Evolutionary conservation across 2,113 vertebrate species (phyloP).

Genomic region (Lycaon pictus): DNA sequence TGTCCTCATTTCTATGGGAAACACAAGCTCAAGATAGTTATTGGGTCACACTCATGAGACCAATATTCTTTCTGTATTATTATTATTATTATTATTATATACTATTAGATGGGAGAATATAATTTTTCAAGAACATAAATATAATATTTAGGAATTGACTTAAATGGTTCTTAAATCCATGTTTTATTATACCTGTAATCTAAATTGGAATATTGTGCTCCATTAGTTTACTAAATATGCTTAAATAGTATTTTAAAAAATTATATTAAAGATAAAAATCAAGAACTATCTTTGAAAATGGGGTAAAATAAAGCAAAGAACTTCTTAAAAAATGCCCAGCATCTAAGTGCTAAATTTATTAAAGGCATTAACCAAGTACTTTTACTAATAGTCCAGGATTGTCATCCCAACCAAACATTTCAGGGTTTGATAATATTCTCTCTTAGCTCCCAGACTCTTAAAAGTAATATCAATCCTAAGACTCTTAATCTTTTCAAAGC

Average conservation of each 20-base stretch:
- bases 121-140: not conserved
- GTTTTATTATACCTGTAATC: not conserved
- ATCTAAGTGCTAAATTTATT: slow-evolving; percentile 8
- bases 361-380: slow-evolving; percentile 15
- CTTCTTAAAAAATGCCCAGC: not conserved
- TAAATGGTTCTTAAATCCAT: not conserved
- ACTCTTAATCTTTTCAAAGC: slow-evolving; percentile 76
- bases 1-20: slow-evolving; percentile 31
- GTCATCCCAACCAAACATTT: slow-evolving; percentile 52
- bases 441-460: slow-evolving; percentile 51
- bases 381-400: slow-evolving; percentile 27
- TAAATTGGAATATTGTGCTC: slow-evolving; percentile 8
- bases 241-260: slow-evolving; percentile 25
- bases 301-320: not conserved
- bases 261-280: slow-evolving; percentile 38
- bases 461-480: slow-evolving; percentile 65
- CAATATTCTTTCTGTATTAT: not conserved
- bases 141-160: slow-evolving; percentile 39
- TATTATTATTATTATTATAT: slow-evolving; percentile 1
- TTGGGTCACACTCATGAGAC: not conserved
- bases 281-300: not conserved
- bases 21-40: not conserved
- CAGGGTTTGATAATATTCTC: slow-evolving; percentile 61
- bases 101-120: not conserved
- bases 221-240: slow-evolving; percentile 1